A percentile compares a stretch with the other conserved stretches of the same genome.
Conservation (phyloP, 2,113 vertebrate species). For the Oncorhynchus clarkii region DNA sequence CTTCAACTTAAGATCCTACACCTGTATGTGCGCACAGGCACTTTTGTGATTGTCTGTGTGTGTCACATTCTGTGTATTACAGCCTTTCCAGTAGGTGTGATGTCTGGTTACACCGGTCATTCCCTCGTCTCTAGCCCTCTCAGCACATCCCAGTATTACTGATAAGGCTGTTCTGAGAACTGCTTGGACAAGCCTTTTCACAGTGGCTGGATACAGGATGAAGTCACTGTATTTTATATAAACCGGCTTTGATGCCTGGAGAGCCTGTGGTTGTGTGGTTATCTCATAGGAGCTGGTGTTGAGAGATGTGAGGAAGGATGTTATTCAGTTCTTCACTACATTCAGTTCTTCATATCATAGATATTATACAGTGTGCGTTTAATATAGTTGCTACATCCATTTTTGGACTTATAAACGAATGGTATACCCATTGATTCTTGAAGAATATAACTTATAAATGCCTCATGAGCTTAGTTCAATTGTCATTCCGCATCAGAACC, state of each 20-base stretch:
- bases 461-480: too few relatives aligned
- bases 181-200: not conserved
- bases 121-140: not conserved
- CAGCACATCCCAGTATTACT: not conserved
- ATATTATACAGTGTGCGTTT: not conserved
- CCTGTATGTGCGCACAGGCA: not conserved
- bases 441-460: too few relatives aligned
- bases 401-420: too few relatives aligned
- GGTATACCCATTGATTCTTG: too few relatives aligned
- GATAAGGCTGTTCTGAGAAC: not conserved
- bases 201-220: not conserved
- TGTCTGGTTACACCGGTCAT: not conserved
- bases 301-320: not conserved
- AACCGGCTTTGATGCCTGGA: not conserved
- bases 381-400: too few relatives aligned
- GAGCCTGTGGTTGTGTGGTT: not conserved
- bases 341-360: not conserved
- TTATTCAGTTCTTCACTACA: not conserved
- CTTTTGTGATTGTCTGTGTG: not conserved
- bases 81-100: not conserved
- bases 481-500: too few relatives aligned
- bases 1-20: not conserved
- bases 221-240: not conserved
- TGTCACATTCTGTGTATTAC: not conserved
- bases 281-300: not conserved